Conservation (phyloP, 92 coral and sea anemone genomes). For the Siderastrea siderea region DNA sequence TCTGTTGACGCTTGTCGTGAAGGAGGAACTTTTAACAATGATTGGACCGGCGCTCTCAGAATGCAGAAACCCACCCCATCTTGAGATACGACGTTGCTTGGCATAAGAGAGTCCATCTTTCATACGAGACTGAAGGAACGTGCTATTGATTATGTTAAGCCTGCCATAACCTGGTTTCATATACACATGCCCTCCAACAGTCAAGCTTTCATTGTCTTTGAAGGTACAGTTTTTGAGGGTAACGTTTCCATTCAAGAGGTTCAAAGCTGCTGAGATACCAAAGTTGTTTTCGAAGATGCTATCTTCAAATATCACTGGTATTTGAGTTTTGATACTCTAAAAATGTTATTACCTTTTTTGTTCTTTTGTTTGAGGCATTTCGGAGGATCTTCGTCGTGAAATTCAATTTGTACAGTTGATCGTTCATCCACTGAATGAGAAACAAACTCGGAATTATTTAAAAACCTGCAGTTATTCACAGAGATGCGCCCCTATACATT, state of each 20-base stretch:
- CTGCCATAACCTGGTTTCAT: slow-evolving; percentile 33
- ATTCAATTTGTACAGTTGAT: background rate
- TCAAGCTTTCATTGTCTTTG: background rate
- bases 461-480: too few species aligned
- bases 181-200: slow-evolving; percentile 23
- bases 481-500: background rate
- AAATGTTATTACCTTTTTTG: background rate
- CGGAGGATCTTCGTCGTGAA: background rate
- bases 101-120: too few species aligned
- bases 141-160: background rate
- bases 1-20: too few species aligned
- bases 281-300: too few species aligned
- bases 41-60: slow-evolving; percentile 53
- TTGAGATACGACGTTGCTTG: background rate
- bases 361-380: background rate
- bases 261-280: too few species aligned
- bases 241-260: too few species aligned
- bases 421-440: background rate
- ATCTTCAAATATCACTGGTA: background rate
- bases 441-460: background rate
- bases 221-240: too few species aligned
- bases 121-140: too few species aligned
- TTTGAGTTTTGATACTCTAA: background rate
- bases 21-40: background rate
- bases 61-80: slow-evolving; percentile 18